Evolutionary conservation across 2,113 vertebrate genomes (phyloP), one percentile per base, ranked within the genome.

Genomic region (Shinisaurus crocodilurus): DNA sequence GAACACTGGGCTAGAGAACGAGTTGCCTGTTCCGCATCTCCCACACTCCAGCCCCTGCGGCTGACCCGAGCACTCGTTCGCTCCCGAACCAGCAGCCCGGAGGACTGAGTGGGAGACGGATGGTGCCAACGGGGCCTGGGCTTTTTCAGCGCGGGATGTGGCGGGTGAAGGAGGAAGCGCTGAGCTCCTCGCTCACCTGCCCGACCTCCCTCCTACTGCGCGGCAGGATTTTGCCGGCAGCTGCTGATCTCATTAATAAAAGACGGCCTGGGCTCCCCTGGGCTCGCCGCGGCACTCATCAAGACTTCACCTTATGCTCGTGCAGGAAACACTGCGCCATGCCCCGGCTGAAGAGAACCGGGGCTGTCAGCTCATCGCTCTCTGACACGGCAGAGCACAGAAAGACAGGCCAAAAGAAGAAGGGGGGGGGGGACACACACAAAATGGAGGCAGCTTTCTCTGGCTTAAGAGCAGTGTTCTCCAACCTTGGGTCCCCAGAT

Each of bases 221-320:
- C 20, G 2, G 7, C 83, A 70, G 76, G 43, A 81, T 50, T 20
- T 25, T 81, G 70, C 81, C 27, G 80, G 86, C 86, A 77, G 86
- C 48, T 83, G 60, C 75, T 72, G 83, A 75, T 60, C 87, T 89
- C 87, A 86, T 89, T 82, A 86, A 91, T 75, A 89, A 88, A 65
- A n/a, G n/a, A 75, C 54, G 67, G 54, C 76, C 57, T 3, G 2
- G 74, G 34, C 34, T 91, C 63, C 87, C 87, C 43, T 81, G 84
- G 74, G 87, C 18, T 89, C 3, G 13, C 45, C 1, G 43, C 5
- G 16, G 29, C 0, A 13, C 81, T 80, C 82, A 85, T 85, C 90
- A 57, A 89, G 37, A 34, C 76, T 88, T 88, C 82, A 40, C 82
- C 65, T 88, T 63, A 43, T 10, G 32, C 50, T 86, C 69, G 43